phyloP scores from a whole-genome alignment of 2,797 vertebrate species.

The Agapornis canus region DNA sequence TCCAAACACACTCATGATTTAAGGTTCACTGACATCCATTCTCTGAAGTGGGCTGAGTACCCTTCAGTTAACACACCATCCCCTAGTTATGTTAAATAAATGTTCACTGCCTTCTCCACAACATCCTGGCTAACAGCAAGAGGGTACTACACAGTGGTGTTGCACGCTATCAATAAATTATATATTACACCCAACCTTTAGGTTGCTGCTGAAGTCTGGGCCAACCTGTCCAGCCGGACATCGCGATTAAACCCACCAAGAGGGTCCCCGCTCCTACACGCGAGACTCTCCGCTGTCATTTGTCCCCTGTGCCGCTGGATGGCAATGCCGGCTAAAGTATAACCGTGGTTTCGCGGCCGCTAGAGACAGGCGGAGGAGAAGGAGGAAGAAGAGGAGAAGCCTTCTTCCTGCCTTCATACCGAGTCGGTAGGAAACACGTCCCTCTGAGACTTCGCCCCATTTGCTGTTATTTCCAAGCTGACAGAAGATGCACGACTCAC shows the following conservation, averaged over 20 bases:
- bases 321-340: constrained; percentile 51
- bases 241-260: accelerated
- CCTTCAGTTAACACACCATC: accelerated
- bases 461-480: not conserved
- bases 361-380: accelerated
- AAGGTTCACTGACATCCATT: not conserved
- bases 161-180: accelerated
- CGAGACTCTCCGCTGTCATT: not conserved
- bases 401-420: not conserved
- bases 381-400: not conserved
- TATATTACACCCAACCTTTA: accelerated
- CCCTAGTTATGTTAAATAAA: accelerated
- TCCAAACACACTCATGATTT: not conserved
- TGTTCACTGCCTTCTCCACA: accelerated
- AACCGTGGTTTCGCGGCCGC: not conserved
- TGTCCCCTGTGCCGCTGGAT: constrained; percentile 28
- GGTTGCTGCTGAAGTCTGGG: not conserved
- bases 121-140: not conserved
- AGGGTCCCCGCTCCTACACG: accelerated
- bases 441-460: accelerated
- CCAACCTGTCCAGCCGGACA: accelerated
- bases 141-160: accelerated
- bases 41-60: accelerated
- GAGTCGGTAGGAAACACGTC: not conserved
- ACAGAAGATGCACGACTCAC: not conserved